Evolutionary conservation across 2,888 invertebrate species (phyloP).

Genomic region (Linnaemya tessellans): DNA sequence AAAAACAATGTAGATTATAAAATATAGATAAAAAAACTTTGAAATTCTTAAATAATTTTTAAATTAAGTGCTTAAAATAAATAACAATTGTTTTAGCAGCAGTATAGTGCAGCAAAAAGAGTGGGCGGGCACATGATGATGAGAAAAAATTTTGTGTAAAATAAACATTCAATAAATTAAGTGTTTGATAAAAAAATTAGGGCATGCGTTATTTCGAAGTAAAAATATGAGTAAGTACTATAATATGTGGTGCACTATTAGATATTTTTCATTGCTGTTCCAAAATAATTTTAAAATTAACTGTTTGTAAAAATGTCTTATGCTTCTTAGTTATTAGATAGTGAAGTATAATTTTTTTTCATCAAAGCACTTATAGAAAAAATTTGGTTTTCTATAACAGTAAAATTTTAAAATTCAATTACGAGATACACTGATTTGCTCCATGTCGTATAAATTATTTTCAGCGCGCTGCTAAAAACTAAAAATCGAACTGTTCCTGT

Average conservation of each 20-base stretch:
- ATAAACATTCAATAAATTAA: conserved; percentile 8
- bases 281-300: neutral
- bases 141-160: neutral
- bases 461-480: too few species aligned
- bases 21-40: neutral
- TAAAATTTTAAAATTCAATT: too few species aligned
- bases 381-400: too few species aligned
- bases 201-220: conserved; percentile 49
- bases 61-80: neutral
- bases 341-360: neutral
- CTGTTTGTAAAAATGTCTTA: neutral
- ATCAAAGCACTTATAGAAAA: neutral
- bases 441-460: too few species aligned
- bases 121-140: neutral
- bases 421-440: too few species aligned
- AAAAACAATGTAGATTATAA: neutral
- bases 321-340: neutral
- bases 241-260: conserved; percentile 35
- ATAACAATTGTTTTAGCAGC: conserved; percentile 26
- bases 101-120: neutral
- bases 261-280: conserved; percentile 13
- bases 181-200: conserved; percentile 7
- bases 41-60: conserved; percentile 26
- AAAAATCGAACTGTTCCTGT: too few species aligned
- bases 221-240: conserved; percentile 29